Evolutionary conservation across 2,888 invertebrate genomes (phyloP).

Genomic region (Dysmachus trigonus): DNA sequence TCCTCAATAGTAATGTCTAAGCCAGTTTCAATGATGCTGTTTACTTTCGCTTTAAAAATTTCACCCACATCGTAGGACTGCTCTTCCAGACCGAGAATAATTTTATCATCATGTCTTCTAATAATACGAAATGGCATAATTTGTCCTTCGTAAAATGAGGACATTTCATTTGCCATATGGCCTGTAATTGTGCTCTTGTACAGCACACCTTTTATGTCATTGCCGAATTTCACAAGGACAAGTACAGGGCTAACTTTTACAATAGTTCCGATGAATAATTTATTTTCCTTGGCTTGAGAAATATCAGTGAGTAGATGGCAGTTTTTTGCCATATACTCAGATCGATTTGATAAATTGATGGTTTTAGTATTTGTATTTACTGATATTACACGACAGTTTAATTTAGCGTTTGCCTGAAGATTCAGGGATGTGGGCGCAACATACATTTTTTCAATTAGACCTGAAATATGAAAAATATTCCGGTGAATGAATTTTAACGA

Average conservation of each 20-base stretch:
- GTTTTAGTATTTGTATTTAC: slow-evolving; percentile 65
- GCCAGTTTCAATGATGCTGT: slow-evolving; percentile 58
- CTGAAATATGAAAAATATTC: slow-evolving; percentile 56
- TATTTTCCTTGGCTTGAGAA: slow-evolving; percentile 66
- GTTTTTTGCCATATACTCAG: slow-evolving; percentile 69
- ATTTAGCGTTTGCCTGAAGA: slow-evolving; percentile 67
- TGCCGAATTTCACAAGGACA: slow-evolving; percentile 62
- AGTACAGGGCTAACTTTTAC: slow-evolving; percentile 57
- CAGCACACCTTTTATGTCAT: slow-evolving; percentile 62
- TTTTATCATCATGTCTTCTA: slow-evolving; percentile 55
- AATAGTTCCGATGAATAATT: slow-evolving; percentile 59
- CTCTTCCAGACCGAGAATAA: slow-evolving; percentile 57
- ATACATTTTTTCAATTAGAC: slow-evolving; percentile 70
- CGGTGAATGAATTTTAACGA: neutral
- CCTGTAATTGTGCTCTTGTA: slow-evolving; percentile 54
- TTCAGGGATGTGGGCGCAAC: slow-evolving; percentile 66
- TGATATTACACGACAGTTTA: slow-evolving; percentile 71
- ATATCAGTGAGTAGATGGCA: slow-evolving; percentile 67
- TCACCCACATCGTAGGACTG: slow-evolving; percentile 59
- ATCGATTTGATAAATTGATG: slow-evolving; percentile 73
- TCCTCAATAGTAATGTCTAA: slow-evolving; percentile 60
- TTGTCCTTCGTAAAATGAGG: slow-evolving; percentile 58
- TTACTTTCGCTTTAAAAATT: slow-evolving; percentile 57
- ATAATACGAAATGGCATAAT: slow-evolving; percentile 59
- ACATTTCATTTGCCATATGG: slow-evolving; percentile 51